These are phyloP conservation scores for Psephotus haematonotus DNA, from an alignment of 2,113 vertebrate species.

Conservation along the genomic window DNA sequence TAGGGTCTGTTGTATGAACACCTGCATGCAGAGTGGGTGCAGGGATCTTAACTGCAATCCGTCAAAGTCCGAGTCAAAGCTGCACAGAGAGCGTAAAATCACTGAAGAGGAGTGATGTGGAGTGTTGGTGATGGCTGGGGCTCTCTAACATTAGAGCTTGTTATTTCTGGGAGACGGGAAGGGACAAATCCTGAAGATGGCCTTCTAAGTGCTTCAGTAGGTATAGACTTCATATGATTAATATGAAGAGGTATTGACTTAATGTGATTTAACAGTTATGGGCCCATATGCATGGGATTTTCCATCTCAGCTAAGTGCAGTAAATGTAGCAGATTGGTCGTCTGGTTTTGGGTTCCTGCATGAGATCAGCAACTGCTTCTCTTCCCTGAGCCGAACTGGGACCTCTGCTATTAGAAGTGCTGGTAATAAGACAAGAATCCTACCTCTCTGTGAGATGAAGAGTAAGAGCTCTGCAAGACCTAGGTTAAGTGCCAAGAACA, in stretches of 20 bases:
- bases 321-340: not conserved
- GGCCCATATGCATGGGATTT: not conserved
- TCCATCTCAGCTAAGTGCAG: not conserved
- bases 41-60: not conserved
- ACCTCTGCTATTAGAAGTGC: not conserved
- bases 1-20: not conserved
- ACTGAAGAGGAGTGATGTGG: rapidly evolving
- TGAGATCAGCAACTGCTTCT: not conserved
- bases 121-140: not conserved
- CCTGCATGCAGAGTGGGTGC: not conserved
- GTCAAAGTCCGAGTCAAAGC: not conserved
- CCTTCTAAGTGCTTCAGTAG: not conserved
- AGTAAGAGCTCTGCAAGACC: not conserved
- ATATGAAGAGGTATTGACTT: not conserved
- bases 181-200: not conserved
- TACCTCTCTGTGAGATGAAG: not conserved
- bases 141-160: not conserved
- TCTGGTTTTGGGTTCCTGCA: not conserved
- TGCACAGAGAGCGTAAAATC: rapidly evolving
- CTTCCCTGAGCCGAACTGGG: not conserved
- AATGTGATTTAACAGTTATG: not conserved
- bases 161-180: not conserved
- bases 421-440: not conserved
- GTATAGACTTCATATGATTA: not conserved
- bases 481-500: not conserved